Percentiles rank a stretch among this genome's conserved stretches.
These are phyloP conservation scores for Therioaphis trifolii DNA, from an alignment of 2,888 invertebrate species.

Conservation along the genomic window DNA sequence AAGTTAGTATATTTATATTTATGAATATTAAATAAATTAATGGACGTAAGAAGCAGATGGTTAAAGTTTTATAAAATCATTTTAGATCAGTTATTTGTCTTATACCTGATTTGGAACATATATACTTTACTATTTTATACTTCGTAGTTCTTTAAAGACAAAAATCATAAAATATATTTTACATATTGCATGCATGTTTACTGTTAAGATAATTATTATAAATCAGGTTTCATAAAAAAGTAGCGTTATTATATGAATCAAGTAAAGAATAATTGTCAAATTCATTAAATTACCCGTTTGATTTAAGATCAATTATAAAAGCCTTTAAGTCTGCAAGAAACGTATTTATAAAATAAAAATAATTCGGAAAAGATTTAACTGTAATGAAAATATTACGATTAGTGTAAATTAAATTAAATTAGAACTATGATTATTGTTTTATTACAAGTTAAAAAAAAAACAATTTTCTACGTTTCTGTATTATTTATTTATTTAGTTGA, in stretches of 20 bases:
- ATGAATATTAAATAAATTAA: slow-evolving; percentile 96
- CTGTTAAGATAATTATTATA: not conserved
- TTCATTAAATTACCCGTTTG: slow-evolving; percentile 94
- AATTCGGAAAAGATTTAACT: slow-evolving; percentile 85
- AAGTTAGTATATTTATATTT: slow-evolving; percentile 93
- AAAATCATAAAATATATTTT: no score
- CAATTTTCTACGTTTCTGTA: no score
- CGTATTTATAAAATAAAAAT: slow-evolving; percentile 78
- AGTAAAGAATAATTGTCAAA: slow-evolving; percentile 89
- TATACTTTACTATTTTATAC: slow-evolving; percentile 90
- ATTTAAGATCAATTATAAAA: slow-evolving; percentile 88
- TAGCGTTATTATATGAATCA: slow-evolving; percentile 89
- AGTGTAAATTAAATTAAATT: not conserved
- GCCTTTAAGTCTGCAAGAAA: slow-evolving; percentile 94
- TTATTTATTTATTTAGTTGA: no score
- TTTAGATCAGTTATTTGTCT: slow-evolving; percentile 94
- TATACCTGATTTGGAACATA: slow-evolving; percentile 89
- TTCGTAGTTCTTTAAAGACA: slow-evolving; percentile 89
- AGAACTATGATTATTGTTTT: no score
- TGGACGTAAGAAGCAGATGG: slow-evolving; percentile 80
- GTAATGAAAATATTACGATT: slow-evolving; percentile 80
- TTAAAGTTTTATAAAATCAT: slow-evolving; percentile 90
- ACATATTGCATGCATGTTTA: no score
- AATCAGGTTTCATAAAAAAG: slow-evolving; percentile 81
- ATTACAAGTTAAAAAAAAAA: no score